A percentile compares a stretch with the other conserved stretches of the same genome.
phyloP scores from a whole-genome alignment of 2,888 invertebrate genomes.

The Rhaphigaster nebulosa region DNA sequence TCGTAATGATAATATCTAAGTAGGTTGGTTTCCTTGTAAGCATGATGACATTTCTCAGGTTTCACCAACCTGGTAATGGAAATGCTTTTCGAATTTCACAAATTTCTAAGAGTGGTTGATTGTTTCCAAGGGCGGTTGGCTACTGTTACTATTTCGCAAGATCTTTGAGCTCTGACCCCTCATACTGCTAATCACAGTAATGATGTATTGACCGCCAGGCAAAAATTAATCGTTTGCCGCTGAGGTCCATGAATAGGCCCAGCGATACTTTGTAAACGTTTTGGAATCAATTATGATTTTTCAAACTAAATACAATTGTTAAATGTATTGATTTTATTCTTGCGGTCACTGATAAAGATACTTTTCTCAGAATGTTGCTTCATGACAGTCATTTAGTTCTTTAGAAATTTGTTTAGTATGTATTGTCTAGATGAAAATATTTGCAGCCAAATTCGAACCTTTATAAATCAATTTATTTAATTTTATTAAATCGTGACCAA shows the following conservation, averaged over 20 bases:
- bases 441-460: too few relatives aligned
- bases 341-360: too few relatives aligned
- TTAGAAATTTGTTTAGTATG: too few relatives aligned
- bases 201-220: not conserved
- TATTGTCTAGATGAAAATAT: too few relatives aligned
- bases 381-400: too few relatives aligned
- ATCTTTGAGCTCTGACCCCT: not conserved
- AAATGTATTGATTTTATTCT: too few relatives aligned
- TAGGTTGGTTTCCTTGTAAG: not conserved
- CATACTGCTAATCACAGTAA: not conserved
- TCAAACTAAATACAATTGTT: too few relatives aligned
- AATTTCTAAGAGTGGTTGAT: not conserved
- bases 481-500: too few relatives aligned
- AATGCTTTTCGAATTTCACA: not conserved
- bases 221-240: not conserved
- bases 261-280: not conserved
- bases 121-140: not conserved
- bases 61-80: not conserved
- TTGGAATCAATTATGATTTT: too few relatives aligned
- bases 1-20: slow-evolving; percentile 29
- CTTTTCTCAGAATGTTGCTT: too few relatives aligned
- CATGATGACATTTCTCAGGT: not conserved
- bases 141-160: not conserved
- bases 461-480: too few relatives aligned
- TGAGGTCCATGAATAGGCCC: not conserved